Percentiles rank a stretch among this genome's conserved stretches.
phyloP scores from a whole-genome alignment of 2,113 vertebrate species.

The Pyxicephalus adspersus region DNA sequence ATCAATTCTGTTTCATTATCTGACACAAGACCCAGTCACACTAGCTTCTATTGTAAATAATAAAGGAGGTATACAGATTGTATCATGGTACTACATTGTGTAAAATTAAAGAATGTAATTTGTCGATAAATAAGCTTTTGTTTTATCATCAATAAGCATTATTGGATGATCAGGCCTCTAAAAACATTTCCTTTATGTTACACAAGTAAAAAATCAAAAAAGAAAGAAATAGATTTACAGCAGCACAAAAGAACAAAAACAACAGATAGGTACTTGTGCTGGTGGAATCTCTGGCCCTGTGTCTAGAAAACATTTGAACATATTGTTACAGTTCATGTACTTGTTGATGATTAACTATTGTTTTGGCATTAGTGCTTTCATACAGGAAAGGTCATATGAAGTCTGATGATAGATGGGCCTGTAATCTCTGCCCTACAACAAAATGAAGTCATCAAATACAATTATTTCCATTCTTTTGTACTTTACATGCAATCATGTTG shows the following conservation, averaged over 20 bases:
- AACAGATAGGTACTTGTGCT: slow-evolving; percentile 7
- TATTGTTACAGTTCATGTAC: slow-evolving; percentile 2
- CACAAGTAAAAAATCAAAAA: slow-evolving; percentile 10
- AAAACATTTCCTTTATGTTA: slow-evolving; percentile 32
- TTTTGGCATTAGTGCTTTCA: neutral
- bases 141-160: neutral
- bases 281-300: neutral
- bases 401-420: slow-evolving; percentile 17
- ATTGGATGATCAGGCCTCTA: neutral
- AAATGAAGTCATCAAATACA: neutral
- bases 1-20: too few relatives aligned
- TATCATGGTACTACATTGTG: too few relatives aligned
- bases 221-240: slow-evolving; percentile 23
- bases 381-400: slow-evolving; percentile 13
- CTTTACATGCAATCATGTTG: neutral
- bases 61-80: too few relatives aligned
- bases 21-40: too few relatives aligned
- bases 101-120: too few relatives aligned
- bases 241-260: slow-evolving; percentile 14
- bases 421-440: neutral
- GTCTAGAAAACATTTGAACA: slow-evolving; percentile 2
- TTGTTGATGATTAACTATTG: slow-evolving; percentile 32
- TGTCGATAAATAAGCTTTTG: too few relatives aligned
- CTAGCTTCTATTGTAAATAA: too few relatives aligned
- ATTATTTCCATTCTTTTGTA: neutral